phyloP scores from a whole-genome alignment of 53 echinoderm and acorn worm genomes.

The Actinopyga echinites region DNA sequence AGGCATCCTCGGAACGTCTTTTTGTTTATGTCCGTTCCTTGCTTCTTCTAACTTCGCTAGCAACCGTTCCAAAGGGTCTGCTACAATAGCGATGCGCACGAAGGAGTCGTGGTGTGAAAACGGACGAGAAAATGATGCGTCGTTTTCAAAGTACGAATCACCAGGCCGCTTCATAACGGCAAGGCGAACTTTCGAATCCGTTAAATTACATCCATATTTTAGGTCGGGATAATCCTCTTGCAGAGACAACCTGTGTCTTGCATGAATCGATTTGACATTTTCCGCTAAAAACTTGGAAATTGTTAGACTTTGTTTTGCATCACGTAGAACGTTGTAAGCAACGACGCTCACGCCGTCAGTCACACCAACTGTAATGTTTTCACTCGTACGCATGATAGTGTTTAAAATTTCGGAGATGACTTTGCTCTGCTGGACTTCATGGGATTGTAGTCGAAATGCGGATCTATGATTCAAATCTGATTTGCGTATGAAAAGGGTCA shows the following conservation, averaged over 20 bases:
- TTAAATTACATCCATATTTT: constrained; percentile 17
- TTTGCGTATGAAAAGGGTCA: background rate
- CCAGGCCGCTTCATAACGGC: constrained; percentile 9
- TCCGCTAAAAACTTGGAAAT: background rate
- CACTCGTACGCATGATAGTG: background rate
- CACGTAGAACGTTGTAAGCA: background rate
- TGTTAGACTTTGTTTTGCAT: background rate
- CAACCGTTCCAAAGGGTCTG: background rate
- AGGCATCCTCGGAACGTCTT: background rate
- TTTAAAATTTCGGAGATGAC: background rate
- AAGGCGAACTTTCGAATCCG: background rate
- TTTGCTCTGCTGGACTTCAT: background rate
- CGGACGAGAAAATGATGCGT: background rate
- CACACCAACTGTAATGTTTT: constrained; percentile 16
- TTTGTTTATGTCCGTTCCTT: background rate
- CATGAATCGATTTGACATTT: background rate
- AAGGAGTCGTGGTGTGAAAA: background rate
- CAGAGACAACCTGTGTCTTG: background rate
- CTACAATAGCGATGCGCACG: constrained; percentile 15
- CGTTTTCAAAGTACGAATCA: constrained; percentile 4
- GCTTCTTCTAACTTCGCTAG: background rate
- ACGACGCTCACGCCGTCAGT: constrained; percentile 3
- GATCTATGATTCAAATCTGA: background rate
- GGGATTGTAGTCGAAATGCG: background rate
- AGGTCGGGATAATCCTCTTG: background rate